phyloP scores from a whole-genome alignment of 2,888 invertebrate species.

The Tribolium freemani region DNA sequence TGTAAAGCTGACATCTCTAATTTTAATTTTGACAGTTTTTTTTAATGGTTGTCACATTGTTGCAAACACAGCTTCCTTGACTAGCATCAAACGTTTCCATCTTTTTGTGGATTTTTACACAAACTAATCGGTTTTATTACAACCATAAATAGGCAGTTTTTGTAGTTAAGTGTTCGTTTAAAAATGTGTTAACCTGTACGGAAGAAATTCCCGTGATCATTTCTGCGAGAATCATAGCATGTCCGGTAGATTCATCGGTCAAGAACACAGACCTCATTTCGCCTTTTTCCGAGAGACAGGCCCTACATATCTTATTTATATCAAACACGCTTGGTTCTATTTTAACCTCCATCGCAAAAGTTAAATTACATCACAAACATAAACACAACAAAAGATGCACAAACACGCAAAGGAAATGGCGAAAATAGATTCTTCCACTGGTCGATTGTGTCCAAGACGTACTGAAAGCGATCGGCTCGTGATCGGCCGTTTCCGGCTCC shows the following conservation, averaged over 20 bases:
- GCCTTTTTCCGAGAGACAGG: constrained; percentile 67
- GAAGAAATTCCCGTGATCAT: constrained; percentile 68
- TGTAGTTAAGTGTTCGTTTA: too few relatives aligned
- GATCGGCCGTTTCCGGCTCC: constrained; percentile 7
- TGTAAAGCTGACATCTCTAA: background rate
- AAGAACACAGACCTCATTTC: constrained; percentile 69
- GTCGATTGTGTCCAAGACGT: constrained; percentile 65
- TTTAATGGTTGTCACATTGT: too few relatives aligned
- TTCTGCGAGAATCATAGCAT: constrained; percentile 66
- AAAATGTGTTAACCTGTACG: constrained; percentile 63
- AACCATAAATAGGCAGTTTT: too few relatives aligned
- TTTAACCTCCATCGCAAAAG: constrained; percentile 62
- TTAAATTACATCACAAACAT: constrained; percentile 57
- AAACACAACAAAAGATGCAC: constrained; percentile 62
- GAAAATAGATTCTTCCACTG: constrained; percentile 67
- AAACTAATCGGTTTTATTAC: too few relatives aligned
- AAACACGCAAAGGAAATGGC: constrained; percentile 65
- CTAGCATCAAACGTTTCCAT: too few relatives aligned
- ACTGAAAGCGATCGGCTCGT: background rate
- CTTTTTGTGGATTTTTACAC: too few relatives aligned
- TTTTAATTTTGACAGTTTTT: too few relatives aligned
- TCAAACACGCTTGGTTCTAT: constrained; percentile 62
- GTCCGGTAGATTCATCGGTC: constrained; percentile 65
- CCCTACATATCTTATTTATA: constrained; percentile 68
- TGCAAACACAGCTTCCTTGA: too few relatives aligned